phyloP scores from a whole-genome alignment of 2,113 vertebrate species.

The Phoenicopterus ruber region DNA sequence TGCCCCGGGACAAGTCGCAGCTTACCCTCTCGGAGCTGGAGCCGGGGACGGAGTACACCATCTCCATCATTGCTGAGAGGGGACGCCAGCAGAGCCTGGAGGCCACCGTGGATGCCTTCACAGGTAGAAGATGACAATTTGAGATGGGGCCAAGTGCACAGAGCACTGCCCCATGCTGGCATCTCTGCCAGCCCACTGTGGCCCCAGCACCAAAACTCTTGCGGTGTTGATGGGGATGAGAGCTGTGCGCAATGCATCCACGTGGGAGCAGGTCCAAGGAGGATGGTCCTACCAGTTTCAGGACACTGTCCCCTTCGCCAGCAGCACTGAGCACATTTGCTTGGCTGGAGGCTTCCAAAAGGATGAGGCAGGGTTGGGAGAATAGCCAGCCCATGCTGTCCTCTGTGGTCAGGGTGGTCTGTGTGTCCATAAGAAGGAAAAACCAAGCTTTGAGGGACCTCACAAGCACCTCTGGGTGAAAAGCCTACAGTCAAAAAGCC shows the following conservation, averaged over 20 bases:
- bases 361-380: not conserved
- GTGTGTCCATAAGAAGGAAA: not conserved
- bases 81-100: constrained; percentile 92
- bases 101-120: constrained; percentile 91
- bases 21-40: constrained; percentile 87
- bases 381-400: not conserved
- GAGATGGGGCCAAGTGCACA: not conserved
- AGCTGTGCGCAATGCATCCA: not conserved
- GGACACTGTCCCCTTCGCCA: not conserved
- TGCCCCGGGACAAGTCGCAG: constrained; percentile 78
- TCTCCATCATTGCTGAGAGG: constrained; percentile 88
- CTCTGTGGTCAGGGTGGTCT: not conserved
- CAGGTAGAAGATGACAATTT: constrained; percentile 76
- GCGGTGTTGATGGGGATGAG: not conserved
- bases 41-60: constrained; percentile 91
- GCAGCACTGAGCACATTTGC: not conserved
- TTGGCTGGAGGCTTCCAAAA: not conserved
- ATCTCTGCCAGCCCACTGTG: rapidly evolving
- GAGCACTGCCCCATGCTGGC: not conserved
- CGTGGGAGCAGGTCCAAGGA: not conserved
- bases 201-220: not conserved
- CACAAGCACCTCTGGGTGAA: not conserved
- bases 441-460: not conserved
- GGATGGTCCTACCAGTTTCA: not conserved
- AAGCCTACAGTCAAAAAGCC: not conserved